Evolutionary conservation across 1,140 invertebrate species (phyloP), one percentile per base, ranked within the genome.

Genomic region (Pogonomyrmex californicus): DNA sequence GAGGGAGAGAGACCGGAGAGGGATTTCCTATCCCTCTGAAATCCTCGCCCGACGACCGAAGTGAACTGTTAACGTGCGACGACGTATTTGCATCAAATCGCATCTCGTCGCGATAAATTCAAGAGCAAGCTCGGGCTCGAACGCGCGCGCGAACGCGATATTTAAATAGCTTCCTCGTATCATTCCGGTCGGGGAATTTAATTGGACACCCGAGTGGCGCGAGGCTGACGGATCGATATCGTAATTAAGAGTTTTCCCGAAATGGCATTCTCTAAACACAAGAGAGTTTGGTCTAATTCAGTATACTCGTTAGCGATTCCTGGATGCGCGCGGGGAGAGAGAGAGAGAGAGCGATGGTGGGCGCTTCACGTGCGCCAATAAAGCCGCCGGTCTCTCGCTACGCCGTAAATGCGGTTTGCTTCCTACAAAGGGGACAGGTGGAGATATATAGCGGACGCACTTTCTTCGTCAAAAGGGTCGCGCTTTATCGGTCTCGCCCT

Each of bases 201-300:
- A 79, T 79, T 79, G 76, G n/a, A 79, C 47, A 60, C 30, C 17
- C 30, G 17, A 65, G 30, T 49, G 76, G 30, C 30, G 51, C 44
- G 60, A 47, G 60, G 60, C 62, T 51, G 47, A 36, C 47, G 33
- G 76, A 66, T 79, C 76, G 44, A 79, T 79, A 79, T 66, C 60
- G 60, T 79, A 79, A 79, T 79, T 79, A 66, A 79, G 60, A 66
- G 33, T 79, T 79, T 79, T 66, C 60, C 76, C 44, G 44, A 66
- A 79, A 79, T 66, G 76, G 60, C 33, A 65, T 56, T 79, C 30
- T 51, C 44, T 66, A 65, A 66, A 65, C 30, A 51, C 73, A 33
- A 10, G 33, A n/a, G 6, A 14, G 4, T 30, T 23, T 23, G 23
- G 17, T 65, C 76, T 79, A 79, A 79, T 66, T 66, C 76, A 66